Evolutionary conservation across 2,888 invertebrate genomes (phyloP).

Genomic region (Schizaphis graminum): DNA sequence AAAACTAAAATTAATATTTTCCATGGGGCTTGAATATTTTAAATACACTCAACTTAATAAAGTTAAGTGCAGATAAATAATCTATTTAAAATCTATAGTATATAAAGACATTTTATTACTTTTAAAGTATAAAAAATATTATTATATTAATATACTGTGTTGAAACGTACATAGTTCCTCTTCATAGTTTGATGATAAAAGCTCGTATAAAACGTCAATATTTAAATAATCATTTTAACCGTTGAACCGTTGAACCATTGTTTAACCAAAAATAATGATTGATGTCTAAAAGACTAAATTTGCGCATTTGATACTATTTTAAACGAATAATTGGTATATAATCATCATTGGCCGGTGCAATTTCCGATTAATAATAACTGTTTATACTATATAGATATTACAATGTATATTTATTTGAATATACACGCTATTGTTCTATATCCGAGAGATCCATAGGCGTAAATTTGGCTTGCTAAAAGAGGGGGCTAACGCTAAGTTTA

Average conservation of each 20-base stretch:
- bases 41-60: background rate
- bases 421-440: background rate
- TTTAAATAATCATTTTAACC: background rate
- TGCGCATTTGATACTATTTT: background rate
- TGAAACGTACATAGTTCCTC: background rate
- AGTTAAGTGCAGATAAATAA: background rate
- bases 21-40: background rate
- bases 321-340: background rate
- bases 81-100: background rate
- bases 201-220: background rate
- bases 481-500: too few relatives aligned
- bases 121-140: background rate
- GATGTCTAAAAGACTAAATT: background rate
- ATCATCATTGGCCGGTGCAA: background rate
- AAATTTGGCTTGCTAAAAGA: too few relatives aligned
- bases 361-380: background rate
- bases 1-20: background rate
- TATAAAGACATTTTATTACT: background rate
- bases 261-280: background rate
- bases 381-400: background rate
- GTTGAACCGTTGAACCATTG: background rate
- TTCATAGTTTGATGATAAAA: background rate
- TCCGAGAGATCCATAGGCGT: too few relatives aligned
- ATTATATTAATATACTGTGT: background rate
- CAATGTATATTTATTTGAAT: too few relatives aligned